Base-by-base conservation (phyloP, 1,140 invertebrate genomes). In the Lepidurus packardi region DNA sequence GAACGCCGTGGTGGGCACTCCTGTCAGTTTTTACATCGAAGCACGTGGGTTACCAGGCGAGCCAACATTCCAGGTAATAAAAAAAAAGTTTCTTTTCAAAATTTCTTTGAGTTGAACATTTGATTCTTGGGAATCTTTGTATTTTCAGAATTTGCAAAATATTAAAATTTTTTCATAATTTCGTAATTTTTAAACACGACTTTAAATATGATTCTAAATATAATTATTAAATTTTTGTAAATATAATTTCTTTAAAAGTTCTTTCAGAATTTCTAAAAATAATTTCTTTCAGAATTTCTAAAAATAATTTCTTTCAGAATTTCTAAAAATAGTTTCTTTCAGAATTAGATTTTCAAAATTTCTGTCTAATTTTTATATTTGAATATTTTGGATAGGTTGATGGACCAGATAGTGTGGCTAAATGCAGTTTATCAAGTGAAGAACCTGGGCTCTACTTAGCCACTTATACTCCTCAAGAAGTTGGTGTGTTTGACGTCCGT, bases 401-500 rank as follows among this genome's bases (percentile, higher is more conserved):
- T 81, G 90, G 91, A 8, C 91, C 91, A 11, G 90, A 91, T 78
- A 90, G 89, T 80, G 88, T 90, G 78, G 89, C 88, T 43, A 90
- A 87, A 85, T 86, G 88, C 84, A 83, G 86, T 82, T 73, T 85
- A 81, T 87, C 84, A 84, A 85, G 83, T 53, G 87, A 89, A 83
- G 86, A 86, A 13, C 85, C 87, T 80, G 89, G 89, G 21, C 83
- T 87, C 34, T 90, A 87, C 85, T 87, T 88, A 78, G 90, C 92
- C 7, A 89, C 89, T 3, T 94, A 92, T 81, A 84, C 89, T 1
- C 91, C 92, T 1, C 86, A 87, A 3, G 90, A 93, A 84, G 88
- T 91, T 11, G 93, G 93, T 7, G 85, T 90, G 11, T 93, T 92
- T 83, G 90, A 91, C 82, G 86, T 94, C 6, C 85, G 87, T 80